A percentile compares a stretch with the other conserved stretches of the same genome.
phyloP scores from a whole-genome alignment of 1,140 invertebrate species.

The Steinernema khuongi region DNA sequence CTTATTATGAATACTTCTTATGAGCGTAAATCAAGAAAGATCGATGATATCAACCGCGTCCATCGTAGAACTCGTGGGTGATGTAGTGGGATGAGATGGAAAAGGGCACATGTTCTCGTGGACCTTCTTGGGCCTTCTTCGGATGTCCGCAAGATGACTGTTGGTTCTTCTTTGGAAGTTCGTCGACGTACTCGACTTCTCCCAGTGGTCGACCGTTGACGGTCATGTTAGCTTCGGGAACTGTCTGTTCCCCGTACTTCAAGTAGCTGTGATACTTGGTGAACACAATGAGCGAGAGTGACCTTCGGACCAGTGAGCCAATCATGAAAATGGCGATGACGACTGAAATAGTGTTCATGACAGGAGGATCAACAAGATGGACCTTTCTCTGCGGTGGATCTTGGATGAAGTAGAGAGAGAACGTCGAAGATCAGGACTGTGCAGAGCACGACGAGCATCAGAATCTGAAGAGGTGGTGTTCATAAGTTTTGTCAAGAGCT shows the following conservation, averaged over 20 bases:
- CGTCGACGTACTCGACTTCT: slow-evolving; percentile 3
- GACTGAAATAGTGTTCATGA: neutral
- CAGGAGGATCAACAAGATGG: neutral
- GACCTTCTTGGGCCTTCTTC: neutral
- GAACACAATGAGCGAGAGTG: neutral
- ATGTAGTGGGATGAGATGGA: neutral
- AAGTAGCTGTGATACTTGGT: neutral
- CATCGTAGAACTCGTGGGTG: neutral
- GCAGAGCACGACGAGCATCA: neutral
- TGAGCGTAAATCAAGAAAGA: too few relatives aligned
- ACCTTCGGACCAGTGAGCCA: neutral
- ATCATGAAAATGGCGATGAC: neutral
- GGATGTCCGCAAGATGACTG: neutral
- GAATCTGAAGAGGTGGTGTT: neutral
- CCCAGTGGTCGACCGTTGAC: neutral
- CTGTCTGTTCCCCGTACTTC: neutral
- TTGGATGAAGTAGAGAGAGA: neutral
- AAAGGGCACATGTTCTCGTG: neutral
- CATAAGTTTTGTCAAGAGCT: too few relatives aligned
- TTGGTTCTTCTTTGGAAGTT: neutral
- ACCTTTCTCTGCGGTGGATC: neutral
- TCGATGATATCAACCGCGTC: too few relatives aligned
- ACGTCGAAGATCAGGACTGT: neutral
- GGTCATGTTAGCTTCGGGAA: neutral
- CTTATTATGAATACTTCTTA: too few relatives aligned